Evolutionary conservation across 2,797 vertebrate genomes (phyloP), one percentile per base, ranked within the genome.

Genomic region (Calcarius lapponicus): DNA sequence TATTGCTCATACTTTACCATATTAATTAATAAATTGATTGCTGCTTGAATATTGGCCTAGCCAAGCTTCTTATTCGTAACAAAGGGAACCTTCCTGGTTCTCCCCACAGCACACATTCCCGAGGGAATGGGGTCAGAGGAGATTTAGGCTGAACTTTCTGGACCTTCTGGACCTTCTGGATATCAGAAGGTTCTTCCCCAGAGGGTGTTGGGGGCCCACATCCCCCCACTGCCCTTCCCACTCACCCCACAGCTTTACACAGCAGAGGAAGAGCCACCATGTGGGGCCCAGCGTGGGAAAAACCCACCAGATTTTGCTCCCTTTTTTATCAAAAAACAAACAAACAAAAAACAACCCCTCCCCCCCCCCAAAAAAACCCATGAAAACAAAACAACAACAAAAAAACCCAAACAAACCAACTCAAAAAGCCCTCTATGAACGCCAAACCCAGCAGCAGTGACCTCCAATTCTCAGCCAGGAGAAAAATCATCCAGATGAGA

Each of bases 181-280:
- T 3, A 6, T 25, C n/a, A 2, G 17, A 17, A 20, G 32, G 43
- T 15, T 51, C 8, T 32, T 36, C 32, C 26, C 10, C 47, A 1
- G 7, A 21, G 48, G 17, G 29, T 25, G 76, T 24, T 21, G 2
- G 76, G 66, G 25, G 15, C 31, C 3, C 17, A 5, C 10, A 28
- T 1, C 25, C 54, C 1, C 64, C 69, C 40, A 0, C 34, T 7
- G 31, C 50, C 24, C 53, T 34, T 25, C 53, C 38, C 5, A 1
- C 38, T 7, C 65, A 32, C 16, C 57, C 5, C 10, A 0, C 31
- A 38, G 62, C 21, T 34, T 8, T 1, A 9, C 48, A 4, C 2
- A 4, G 54, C 36, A 1, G n/a, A 9, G 51, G 22, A 20, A 15
- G 15, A 53, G 2, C 18, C 32, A 2, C 13, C 38, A 0, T 0